These are phyloP conservation scores for Chaetodon trifasciatus DNA, from an alignment of 2,797 vertebrate genomes.

Conservation along the genomic window DNA sequence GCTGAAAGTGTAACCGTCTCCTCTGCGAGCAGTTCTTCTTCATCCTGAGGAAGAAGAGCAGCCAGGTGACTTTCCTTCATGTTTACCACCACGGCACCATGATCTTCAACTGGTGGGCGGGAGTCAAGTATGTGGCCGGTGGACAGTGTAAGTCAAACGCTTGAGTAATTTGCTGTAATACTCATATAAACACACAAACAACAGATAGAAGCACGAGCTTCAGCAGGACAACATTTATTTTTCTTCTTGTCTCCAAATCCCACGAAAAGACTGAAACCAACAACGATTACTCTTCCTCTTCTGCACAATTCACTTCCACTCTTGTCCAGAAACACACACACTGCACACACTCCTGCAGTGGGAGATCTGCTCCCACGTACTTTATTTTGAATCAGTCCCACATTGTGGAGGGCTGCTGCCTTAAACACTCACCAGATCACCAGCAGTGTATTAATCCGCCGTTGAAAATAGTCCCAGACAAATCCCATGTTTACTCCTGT, in stretches of 20 bases:
- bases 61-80: conserved; percentile 95
- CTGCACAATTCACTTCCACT: background rate
- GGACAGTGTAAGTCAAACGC: conserved; percentile 92
- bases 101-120: conserved; percentile 98
- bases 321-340: background rate
- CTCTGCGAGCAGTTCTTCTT: conserved; percentile 90
- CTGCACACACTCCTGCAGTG: no score
- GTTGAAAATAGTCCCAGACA: background rate
- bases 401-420: background rate
- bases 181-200: no score
- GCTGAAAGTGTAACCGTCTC: background rate
- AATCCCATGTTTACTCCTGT: background rate
- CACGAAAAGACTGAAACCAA: conserved; percentile 1
- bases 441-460: background rate
- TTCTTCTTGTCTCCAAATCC: background rate
- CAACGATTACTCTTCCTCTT: background rate
- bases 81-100: conserved; percentile 97
- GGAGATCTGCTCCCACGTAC: background rate
- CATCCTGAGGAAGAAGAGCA: conserved; percentile 97
- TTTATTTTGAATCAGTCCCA: background rate
- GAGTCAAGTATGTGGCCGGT: conserved; percentile 95
- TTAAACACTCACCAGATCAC: background rate
- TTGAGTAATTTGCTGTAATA: background rate
- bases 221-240: background rate
- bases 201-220: background rate